Evolutionary conservation across 2,888 invertebrate species (phyloP), one percentile per base, ranked within the genome.

Genomic region (Acrobasis repandana): DNA sequence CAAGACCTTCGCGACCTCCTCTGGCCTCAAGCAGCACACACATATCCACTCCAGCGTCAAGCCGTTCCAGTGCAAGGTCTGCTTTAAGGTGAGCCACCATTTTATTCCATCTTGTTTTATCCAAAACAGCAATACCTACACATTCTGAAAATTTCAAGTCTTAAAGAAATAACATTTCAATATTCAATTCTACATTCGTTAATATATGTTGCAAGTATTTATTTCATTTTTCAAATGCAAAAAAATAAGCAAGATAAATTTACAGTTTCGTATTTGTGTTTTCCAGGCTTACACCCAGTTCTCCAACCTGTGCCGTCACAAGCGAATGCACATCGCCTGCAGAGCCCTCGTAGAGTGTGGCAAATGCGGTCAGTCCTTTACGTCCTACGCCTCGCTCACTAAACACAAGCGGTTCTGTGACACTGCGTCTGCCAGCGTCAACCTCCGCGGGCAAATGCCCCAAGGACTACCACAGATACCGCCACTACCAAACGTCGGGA

Each of bases 41-140:
- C 99, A 99, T 92, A 99, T 99, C 76, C 99, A 99, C 93, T 98
- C 98, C 79, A 98, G 97, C 80, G 96, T 98, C 71, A 99, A 99
- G 88, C 99, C 99, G 4, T 99, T 99, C 93, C 96, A 96, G 94
- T 98, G 98, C 90, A 97, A 97, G 84, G 97, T 98, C 70, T 99
- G 99, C 93, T 96, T 96, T 82, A 99, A 99, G 94, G 95, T 95
- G 73, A 83, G 88, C 56, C 3, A n/a, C 58, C 46, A n/a, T 2
- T 52, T 51, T 46, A 33, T 57, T 46, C 4, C 20, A 20, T 20
- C 20, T 20, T 2, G 2, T 28, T 28, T 28, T 28, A 28, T 28
- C 4, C 4, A 28, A 28, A 28, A 6, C 4, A 28, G 28, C 6
- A 28, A 28, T 28, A 28, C 4, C 4, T 28, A 28, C 28, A 28